These are phyloP conservation scores for Daphoenositta chrysoptera DNA, from an alignment of 2,113 vertebrate species.

Conservation along the genomic window DNA sequence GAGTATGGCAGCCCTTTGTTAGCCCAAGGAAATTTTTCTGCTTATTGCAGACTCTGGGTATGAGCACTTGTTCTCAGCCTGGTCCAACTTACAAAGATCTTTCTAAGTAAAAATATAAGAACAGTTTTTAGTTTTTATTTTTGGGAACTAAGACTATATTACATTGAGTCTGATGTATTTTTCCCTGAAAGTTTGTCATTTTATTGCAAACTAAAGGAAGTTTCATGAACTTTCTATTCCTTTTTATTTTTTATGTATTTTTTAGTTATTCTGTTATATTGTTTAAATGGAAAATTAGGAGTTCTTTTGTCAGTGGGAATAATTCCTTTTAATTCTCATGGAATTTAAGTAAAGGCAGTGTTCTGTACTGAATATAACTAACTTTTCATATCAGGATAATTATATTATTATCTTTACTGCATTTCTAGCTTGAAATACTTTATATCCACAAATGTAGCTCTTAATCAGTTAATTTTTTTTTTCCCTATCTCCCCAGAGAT, in stretches of 20 bases:
- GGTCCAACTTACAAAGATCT: background rate
- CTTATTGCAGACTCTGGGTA: background rate
- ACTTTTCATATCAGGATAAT: background rate
- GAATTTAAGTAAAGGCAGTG: background rate
- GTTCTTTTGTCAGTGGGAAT: background rate
- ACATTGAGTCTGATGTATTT: background rate
- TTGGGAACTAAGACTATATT: background rate
- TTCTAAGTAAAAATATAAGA: background rate
- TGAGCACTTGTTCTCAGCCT: background rate
- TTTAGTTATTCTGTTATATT: background rate
- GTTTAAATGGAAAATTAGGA: background rate
- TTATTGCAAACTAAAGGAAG: background rate
- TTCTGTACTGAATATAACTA: background rate
- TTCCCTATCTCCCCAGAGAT: accelerated
- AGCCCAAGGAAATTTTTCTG: background rate
- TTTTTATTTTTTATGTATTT: background rate
- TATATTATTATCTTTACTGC: background rate
- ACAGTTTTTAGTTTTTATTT: background rate
- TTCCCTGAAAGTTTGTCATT: background rate
- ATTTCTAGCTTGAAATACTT: background rate
- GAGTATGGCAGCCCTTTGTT: background rate
- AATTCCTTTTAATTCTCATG: background rate
- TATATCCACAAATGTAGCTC: background rate
- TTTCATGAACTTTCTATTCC: background rate
- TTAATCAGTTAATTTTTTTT: background rate